Evolutionary conservation across 1,140 invertebrate species (phyloP).

Genomic region (Tetranychus cinnabarinus): DNA sequence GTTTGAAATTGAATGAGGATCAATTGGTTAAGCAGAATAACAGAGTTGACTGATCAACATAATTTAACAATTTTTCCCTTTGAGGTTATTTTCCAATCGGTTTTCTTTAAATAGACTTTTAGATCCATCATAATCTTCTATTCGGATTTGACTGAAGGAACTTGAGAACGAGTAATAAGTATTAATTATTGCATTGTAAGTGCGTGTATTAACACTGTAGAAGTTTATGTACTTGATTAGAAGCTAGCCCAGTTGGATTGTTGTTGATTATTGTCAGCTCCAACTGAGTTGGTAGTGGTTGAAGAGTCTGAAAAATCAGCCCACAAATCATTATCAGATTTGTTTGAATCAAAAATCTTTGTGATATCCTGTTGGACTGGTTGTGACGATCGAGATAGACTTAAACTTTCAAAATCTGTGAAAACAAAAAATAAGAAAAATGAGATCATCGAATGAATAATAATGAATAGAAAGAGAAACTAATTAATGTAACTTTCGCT

Average conservation of each 20-base stretch:
- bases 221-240: not conserved
- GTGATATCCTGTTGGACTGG: not conserved
- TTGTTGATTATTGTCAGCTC: not conserved
- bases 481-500: not conserved
- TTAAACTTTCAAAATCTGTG: not conserved
- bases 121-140: no score
- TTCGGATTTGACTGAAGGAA: no score
- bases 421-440: not conserved
- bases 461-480: not conserved
- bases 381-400: not conserved
- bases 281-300: not conserved
- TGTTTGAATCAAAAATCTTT: not conserved
- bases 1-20: no score
- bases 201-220: no score
- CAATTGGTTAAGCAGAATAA: no score
- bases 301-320: not conserved
- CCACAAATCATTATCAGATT: not conserved
- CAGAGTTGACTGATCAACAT: no score
- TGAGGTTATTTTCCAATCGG: no score
- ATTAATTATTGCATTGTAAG: no score
- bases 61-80: no score
- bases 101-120: no score
- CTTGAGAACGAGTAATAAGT: no score
- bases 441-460: not conserved
- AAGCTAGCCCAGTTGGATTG: not conserved